These are phyloP conservation scores for Globodera rostochiensis DNA, from an alignment of 1,140 invertebrate genomes.

Conservation along the genomic window DNA sequence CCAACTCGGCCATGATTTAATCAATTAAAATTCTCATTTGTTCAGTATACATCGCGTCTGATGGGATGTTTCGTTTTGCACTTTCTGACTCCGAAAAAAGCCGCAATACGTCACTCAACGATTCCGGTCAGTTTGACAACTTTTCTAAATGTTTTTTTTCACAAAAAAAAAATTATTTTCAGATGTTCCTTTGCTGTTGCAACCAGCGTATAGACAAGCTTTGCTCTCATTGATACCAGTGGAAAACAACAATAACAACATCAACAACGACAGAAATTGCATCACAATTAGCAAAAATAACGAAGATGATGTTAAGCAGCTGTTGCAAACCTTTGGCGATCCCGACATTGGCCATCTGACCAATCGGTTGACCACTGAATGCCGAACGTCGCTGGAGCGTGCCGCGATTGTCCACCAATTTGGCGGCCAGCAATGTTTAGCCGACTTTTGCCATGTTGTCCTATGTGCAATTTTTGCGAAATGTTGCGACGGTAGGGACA, in stretches of 20 bases:
- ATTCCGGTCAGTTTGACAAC: slow-evolving; percentile 10
- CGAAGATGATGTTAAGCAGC: background rate
- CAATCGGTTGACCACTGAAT: background rate
- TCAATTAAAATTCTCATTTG: background rate
- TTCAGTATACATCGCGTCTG: slow-evolving; percentile 53
- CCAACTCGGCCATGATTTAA: too few species aligned
- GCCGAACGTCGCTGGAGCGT: background rate
- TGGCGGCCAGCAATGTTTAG: background rate
- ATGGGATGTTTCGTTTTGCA: slow-evolving; percentile 52
- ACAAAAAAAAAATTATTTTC: slow-evolving; percentile 7
- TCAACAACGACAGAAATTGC: background rate
- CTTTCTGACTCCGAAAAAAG: slow-evolving; percentile 26
- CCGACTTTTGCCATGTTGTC: background rate
- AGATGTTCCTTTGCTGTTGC: slow-evolving; percentile 22
- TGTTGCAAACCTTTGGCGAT: background rate
- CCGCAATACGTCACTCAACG: slow-evolving; percentile 14
- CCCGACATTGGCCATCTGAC: background rate
- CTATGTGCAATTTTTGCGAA: background rate
- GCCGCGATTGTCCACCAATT: background rate
- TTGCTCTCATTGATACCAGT: background rate
- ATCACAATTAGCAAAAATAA: background rate
- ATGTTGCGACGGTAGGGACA: background rate
- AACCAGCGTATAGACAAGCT: background rate
- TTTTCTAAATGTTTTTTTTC: too few species aligned
- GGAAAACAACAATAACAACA: background rate